These are phyloP conservation scores for Lomographa bimaculata DNA, from an alignment of 2,888 invertebrate genomes.

Conservation along the genomic window DNA sequence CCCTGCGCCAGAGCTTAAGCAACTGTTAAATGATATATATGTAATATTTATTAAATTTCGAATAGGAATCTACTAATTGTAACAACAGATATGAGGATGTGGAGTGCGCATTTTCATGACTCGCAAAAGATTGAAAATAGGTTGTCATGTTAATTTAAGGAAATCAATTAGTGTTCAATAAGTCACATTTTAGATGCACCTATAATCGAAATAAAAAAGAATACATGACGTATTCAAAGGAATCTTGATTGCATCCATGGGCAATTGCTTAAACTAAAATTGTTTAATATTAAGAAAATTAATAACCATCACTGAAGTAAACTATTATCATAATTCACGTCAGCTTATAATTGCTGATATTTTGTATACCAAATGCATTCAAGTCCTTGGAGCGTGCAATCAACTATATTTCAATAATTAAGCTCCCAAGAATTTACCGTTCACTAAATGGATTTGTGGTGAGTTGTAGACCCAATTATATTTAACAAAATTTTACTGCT, in stretches of 20 bases:
- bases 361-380: slow-evolving; percentile 23
- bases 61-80: too few species aligned
- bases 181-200: too few species aligned
- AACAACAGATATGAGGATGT: too few species aligned
- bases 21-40: slow-evolving; percentile 23
- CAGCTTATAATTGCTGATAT: slow-evolving; percentile 24
- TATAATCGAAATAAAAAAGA: too few species aligned
- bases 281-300: slow-evolving; percentile 21
- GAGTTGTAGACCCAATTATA: slow-evolving; percentile 19
- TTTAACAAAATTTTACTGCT: slow-evolving; percentile 42
- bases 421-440: slow-evolving; percentile 31
- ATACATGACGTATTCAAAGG: slow-evolving; percentile 23
- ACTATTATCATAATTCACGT: slow-evolving; percentile 19
- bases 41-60: too few species aligned
- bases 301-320: slow-evolving; percentile 21
- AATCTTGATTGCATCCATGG: slow-evolving; percentile 21
- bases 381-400: slow-evolving; percentile 26
- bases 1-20: slow-evolving; percentile 35
- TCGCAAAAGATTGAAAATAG: too few species aligned
- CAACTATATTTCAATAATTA: slow-evolving; percentile 29
- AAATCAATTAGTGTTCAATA: too few species aligned
- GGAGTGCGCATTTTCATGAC: too few species aligned
- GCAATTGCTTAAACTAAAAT: slow-evolving; percentile 21
- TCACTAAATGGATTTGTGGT: slow-evolving; percentile 32
- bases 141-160: too few species aligned